These are phyloP conservation scores for Microtus richardsoni DNA, from an alignment of 2,113 vertebrate genomes.

Conservation along the genomic window DNA sequence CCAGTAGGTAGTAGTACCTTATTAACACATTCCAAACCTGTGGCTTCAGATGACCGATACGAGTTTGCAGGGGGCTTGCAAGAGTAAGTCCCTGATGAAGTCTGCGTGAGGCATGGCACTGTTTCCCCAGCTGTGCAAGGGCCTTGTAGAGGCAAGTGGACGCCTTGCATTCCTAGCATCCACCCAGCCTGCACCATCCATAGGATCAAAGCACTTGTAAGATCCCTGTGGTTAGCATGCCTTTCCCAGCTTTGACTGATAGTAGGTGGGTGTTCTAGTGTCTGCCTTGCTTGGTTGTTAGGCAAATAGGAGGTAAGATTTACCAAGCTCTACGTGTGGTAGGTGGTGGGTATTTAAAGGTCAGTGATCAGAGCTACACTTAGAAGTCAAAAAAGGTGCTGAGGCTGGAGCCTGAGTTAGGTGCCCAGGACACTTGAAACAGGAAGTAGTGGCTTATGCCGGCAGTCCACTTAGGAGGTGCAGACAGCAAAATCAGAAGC, in stretches of 20 bases:
- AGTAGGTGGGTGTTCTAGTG: background rate
- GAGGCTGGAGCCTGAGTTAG: background rate
- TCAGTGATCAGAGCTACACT: background rate
- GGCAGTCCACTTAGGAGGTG: background rate
- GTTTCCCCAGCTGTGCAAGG: background rate
- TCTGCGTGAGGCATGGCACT: background rate
- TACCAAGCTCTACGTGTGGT: background rate
- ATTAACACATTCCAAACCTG: background rate
- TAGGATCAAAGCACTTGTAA: background rate
- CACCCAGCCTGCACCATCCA: too few relatives aligned
- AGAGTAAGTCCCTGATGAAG: background rate
- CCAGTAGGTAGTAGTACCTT: background rate
- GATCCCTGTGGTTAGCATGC: background rate
- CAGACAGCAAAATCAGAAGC: background rate
- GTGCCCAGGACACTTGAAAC: background rate
- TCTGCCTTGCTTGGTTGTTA: background rate
- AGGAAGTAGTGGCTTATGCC: background rate
- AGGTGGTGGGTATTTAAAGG: background rate
- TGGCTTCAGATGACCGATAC: background rate
- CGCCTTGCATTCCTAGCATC: background rate
- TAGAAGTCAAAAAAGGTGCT: background rate
- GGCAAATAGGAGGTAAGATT: background rate
- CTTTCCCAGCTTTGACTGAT: background rate
- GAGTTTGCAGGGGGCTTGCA: background rate
- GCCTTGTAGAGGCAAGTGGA: background rate